Conservation (phyloP, 2,888 invertebrate species). For the Drosophila birchii region DNA sequence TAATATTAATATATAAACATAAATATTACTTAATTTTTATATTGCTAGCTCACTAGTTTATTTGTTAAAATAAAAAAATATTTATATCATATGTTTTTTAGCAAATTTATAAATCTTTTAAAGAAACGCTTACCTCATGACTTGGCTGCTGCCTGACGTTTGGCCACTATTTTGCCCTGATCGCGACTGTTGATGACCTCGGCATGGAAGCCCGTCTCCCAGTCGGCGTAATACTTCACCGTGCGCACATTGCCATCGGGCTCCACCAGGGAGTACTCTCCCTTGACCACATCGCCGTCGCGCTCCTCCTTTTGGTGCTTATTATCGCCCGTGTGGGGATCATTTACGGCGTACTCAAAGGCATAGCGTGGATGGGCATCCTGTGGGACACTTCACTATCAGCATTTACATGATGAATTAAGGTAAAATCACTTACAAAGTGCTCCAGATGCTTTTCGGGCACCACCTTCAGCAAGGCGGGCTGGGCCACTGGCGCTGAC, state of each 20-base stretch:
- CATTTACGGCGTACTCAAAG: constrained; percentile 90
- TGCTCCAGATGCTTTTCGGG: constrained; percentile 87
- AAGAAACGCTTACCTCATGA: constrained; percentile 48
- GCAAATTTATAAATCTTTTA: too few relatives aligned
- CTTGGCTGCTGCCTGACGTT: constrained; percentile 76
- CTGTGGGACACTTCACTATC: constrained; percentile 80
- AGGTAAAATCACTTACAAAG: constrained; percentile 86
- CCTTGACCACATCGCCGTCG: constrained; percentile 90
- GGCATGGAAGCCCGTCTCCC: constrained; percentile 92
- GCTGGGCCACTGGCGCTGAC: constrained; percentile 82
- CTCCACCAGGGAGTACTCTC: constrained; percentile 89
- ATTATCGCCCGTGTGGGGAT: constrained; percentile 90
- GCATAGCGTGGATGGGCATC: constrained; percentile 89
- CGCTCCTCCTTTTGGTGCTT: constrained; percentile 90
- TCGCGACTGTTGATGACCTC: constrained; percentile 89
- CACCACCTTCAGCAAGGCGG: constrained; percentile 86
- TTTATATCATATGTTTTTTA: too few relatives aligned
- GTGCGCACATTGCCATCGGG: constrained; percentile 91
- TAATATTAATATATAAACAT: too few relatives aligned
- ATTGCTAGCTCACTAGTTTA: too few relatives aligned
- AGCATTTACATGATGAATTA: neutral
- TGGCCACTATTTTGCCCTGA: constrained; percentile 82
- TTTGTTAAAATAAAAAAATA: too few relatives aligned
- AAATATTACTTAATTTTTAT: too few relatives aligned
- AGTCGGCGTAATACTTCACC: constrained; percentile 91